Percentiles rank a stretch among this genome's conserved stretches.
These are phyloP conservation scores for Taenaris catops DNA, from an alignment of 2,888 invertebrate genomes.

Conservation along the genomic window DNA sequence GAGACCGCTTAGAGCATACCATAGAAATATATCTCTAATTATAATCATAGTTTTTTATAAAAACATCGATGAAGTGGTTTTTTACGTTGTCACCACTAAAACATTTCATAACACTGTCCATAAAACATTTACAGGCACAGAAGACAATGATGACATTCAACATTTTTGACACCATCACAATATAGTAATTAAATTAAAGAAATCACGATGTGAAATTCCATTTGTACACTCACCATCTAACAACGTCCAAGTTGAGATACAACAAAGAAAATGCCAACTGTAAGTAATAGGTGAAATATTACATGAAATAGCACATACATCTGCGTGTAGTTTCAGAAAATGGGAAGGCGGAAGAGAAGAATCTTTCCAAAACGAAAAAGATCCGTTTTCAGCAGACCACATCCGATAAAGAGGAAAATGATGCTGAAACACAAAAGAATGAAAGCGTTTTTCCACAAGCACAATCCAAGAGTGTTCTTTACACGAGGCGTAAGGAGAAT, in stretches of 20 bases:
- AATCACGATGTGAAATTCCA: constrained; percentile 17
- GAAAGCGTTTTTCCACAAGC: constrained; percentile 50
- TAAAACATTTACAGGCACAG: constrained; percentile 8
- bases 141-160: constrained; percentile 11
- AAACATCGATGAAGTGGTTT: no score
- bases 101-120: constrained; percentile 10
- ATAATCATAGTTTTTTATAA: no score
- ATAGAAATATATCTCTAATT: no score
- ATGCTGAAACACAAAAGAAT: constrained; percentile 42
- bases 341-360: constrained; percentile 46
- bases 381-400: constrained; percentile 53
- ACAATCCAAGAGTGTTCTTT: constrained; percentile 40
- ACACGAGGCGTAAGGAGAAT: constrained; percentile 40
- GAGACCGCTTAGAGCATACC: no score
- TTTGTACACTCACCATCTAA: background rate
- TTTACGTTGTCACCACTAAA: no score
- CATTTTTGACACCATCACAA: constrained; percentile 7
- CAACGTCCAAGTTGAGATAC: background rate
- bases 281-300: background rate
- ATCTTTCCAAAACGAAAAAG: constrained; percentile 47
- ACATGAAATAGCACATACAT: background rate
- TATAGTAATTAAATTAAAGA: constrained; percentile 9
- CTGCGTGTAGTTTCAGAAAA: constrained; percentile 20
- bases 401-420: constrained; percentile 53
- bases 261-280: constrained; percentile 5